Base-by-base conservation (phyloP, 2,888 invertebrate species). In the Nymphalis polychloros region DNA sequence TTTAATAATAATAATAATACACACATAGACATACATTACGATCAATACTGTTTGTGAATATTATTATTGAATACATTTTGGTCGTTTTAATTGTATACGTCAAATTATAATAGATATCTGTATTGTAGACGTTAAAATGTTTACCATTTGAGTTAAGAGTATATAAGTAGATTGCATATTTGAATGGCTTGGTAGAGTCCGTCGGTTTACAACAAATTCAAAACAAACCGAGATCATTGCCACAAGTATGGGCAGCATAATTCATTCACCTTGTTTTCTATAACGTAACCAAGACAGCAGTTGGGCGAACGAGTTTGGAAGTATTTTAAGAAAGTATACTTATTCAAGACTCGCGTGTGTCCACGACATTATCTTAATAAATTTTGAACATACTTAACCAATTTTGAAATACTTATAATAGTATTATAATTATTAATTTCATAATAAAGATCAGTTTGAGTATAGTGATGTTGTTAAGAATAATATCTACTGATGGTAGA, bases 181-280 rank as follows among this genome's bases (percentile, higher is more conserved):
- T 53, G 16, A 53, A 35, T n/a, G 17, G 5, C n/a, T 50, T n/a
- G 17, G 35, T 50, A 19, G 16, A 19, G 13, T 61, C n/a, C n/a
- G 8, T 50, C 5, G 31, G 31, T 27, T 60, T 55, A 35, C n/a
- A 55, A 55, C 52, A 23, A 49, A 61, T 49, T 49, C 27, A 49
- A 47, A 61, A 23, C 49, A 61, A 61, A 61, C 48, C 27, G 61
- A 61, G 49, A 61, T 49, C 61, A 61, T 61, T 49, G 61, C n/a
- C 61, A 61, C 46, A 46, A 47, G 47, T 66, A 61, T 55, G 48
- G 31, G 35, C 27, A 61, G 53, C 23, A 61, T 61, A 66, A 66
- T 61, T 68, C 70, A 70, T 68, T 70, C 70, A 68, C 70, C 70
- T 70, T 63, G 63, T 70, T 70, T 70, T 68, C 68, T 70, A 70